Percentiles rank a stretch among this genome's conserved stretches.
Evolutionary conservation across 2,888 invertebrate species (phyloP).

Genomic region (Xanthia icteritia): DNA sequence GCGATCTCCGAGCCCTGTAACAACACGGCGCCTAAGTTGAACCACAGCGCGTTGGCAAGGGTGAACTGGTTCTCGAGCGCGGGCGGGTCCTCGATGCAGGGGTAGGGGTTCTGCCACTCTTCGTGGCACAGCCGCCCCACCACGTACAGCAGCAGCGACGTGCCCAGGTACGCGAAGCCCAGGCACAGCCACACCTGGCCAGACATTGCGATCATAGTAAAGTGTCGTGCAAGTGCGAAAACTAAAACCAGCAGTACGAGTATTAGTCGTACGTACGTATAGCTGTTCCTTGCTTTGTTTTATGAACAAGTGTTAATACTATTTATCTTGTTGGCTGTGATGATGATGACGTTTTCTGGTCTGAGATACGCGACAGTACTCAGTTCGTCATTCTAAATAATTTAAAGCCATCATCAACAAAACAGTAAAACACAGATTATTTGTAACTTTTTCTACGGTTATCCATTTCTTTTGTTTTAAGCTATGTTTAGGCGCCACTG

Average conservation of each 20-base stretch:
- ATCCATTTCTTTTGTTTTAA: neutral
- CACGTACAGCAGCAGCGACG: conserved; percentile 95
- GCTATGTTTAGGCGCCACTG: neutral
- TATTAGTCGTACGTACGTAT: neutral
- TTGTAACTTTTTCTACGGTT: neutral
- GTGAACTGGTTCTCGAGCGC: conserved; percentile 96
- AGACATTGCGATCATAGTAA: neutral
- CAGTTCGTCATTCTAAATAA: neutral
- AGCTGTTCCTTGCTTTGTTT: neutral
- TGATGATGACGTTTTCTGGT: neutral
- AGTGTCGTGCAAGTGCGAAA: neutral
- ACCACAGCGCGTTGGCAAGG: conserved; percentile 96
- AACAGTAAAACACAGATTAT: too few relatives aligned
- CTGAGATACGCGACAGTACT: neutral
- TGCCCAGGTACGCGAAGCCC: conserved; percentile 94
- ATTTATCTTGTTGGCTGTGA: neutral
- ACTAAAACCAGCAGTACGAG: neutral
- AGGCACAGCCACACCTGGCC: conserved; percentile 95
- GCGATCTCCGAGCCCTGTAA: conserved; percentile 97
- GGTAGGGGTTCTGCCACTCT: conserved; percentile 97
- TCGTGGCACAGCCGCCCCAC: conserved; percentile 95
- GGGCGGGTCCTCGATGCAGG: conserved; percentile 95
- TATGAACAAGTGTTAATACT: neutral
- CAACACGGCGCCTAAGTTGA: conserved; percentile 95
- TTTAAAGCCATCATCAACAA: neutral